phyloP scores from a whole-genome alignment of 2,888 invertebrate genomes.

The Herminia tarsipennalis region DNA sequence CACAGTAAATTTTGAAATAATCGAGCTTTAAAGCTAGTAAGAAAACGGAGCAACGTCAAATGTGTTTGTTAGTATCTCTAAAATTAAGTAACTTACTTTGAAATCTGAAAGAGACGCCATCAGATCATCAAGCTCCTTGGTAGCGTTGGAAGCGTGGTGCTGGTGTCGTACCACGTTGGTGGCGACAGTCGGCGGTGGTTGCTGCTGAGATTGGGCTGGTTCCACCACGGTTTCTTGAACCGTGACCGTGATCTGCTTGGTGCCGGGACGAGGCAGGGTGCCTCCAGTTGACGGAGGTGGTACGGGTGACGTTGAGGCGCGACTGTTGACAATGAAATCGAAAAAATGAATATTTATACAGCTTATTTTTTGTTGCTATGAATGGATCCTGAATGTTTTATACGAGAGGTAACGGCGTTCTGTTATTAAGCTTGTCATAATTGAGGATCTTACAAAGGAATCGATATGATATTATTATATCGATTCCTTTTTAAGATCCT shows the following conservation, averaged over 20 bases:
- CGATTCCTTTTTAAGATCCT: too few relatives aligned
- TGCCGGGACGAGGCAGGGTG: conserved; percentile 79
- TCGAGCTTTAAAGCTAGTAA: too few relatives aligned
- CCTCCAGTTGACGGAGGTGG: conserved; percentile 60
- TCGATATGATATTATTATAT: too few relatives aligned
- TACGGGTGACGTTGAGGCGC: conserved; percentile 69
- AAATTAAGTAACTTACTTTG: conserved; percentile 91
- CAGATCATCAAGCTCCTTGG: conserved; percentile 97
- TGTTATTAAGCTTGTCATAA: too few relatives aligned
- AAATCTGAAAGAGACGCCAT: conserved; percentile 98
- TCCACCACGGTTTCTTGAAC: conserved; percentile 84
- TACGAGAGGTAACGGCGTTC: too few relatives aligned
- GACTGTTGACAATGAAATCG: conserved; percentile 48
- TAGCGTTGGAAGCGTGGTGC: conserved; percentile 93
- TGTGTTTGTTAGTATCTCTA: too few relatives aligned
- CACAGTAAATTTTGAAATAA: too few relatives aligned
- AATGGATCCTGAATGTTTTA: too few relatives aligned
- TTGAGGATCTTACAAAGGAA: too few relatives aligned
- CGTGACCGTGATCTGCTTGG: conserved; percentile 85
- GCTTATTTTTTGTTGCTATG: too few relatives aligned
- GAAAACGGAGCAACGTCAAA: too few relatives aligned
- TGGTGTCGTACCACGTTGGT: conserved; percentile 51
- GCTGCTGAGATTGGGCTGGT: conserved; percentile 72
- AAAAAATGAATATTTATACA: too few relatives aligned
- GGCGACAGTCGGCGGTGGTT: conserved; percentile 56